These are phyloP conservation scores for Corydoras maculifer DNA, from an alignment of 2,113 vertebrate genomes.

Conservation along the genomic window DNA sequence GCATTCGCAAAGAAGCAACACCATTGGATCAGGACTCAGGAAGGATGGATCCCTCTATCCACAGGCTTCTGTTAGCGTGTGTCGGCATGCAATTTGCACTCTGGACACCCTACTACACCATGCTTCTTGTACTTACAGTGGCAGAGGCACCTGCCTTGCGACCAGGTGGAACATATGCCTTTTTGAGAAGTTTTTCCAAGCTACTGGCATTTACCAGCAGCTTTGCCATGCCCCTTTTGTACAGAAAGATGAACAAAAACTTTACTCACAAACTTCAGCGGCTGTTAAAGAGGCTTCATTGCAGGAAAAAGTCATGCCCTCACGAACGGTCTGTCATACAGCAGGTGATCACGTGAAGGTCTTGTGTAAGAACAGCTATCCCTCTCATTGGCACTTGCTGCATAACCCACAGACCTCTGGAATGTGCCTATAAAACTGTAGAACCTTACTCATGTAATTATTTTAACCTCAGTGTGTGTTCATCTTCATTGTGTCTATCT, in stretches of 20 bases:
- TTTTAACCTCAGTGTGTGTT: slow-evolving; percentile 16
- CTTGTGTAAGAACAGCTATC: neutral
- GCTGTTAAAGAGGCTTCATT: slow-evolving; percentile 77
- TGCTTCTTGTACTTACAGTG: slow-evolving; percentile 77
- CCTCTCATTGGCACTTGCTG: slow-evolving; percentile 18
- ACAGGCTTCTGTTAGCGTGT: slow-evolving; percentile 82
- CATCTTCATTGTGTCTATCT: slow-evolving; percentile 41
- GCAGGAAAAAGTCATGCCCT: slow-evolving; percentile 70
- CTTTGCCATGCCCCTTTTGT: slow-evolving; percentile 84
- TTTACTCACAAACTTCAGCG: slow-evolving; percentile 80
- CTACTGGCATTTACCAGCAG: slow-evolving; percentile 89
- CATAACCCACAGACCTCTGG: slow-evolving; percentile 15
- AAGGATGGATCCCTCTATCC: slow-evolving; percentile 81
- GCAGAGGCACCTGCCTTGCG: slow-evolving; percentile 59
- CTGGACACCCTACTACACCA: slow-evolving; percentile 90
- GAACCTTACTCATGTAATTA: slow-evolving; percentile 53
- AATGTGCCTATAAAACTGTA: slow-evolving; percentile 25
- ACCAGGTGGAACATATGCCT: slow-evolving; percentile 61
- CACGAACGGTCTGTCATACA: slow-evolving; percentile 74
- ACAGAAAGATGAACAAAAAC: slow-evolving; percentile 84
- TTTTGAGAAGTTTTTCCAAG: slow-evolving; percentile 73
- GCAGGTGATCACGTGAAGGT: slow-evolving; percentile 75
- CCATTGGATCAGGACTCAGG: slow-evolving; percentile 84
- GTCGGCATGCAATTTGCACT: slow-evolving; percentile 86
- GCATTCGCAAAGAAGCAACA: slow-evolving; percentile 81